Evolutionary conservation across 1,140 invertebrate genomes (phyloP).

Genomic region (Anastrepha ludens): DNA sequence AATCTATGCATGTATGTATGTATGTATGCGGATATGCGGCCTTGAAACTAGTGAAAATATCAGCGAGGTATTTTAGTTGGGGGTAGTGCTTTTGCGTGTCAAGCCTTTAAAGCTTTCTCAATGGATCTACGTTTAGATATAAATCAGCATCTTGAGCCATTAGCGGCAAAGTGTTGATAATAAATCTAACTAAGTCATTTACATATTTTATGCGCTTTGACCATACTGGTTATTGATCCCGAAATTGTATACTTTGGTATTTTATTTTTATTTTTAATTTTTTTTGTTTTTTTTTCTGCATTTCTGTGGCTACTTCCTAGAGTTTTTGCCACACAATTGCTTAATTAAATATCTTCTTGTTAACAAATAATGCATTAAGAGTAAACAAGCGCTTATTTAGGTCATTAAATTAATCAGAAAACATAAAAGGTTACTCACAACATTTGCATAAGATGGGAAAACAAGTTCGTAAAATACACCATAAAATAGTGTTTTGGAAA

Average conservation of each 20-base stretch:
- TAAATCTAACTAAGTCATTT: slow-evolving; percentile 13
- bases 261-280: neutral
- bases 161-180: slow-evolving; percentile 3
- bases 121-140: neutral
- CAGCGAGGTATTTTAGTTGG: neutral
- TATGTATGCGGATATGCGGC: neutral
- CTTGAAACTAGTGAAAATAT: slow-evolving; percentile 21
- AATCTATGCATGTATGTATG: neutral
- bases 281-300: neutral
- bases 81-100: neutral
- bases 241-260: neutral
- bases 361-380: neutral
- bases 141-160: slow-evolving; percentile 18
- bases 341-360: slow-evolving; percentile 32
- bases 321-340: neutral
- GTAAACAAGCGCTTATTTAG: neutral
- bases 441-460: too few species aligned
- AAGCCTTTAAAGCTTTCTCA: neutral
- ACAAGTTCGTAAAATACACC: too few species aligned
- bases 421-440: neutral
- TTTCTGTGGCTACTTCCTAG: neutral
- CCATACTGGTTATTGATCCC: slow-evolving; percentile 49
- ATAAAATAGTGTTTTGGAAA: too few species aligned
- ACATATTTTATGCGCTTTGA: neutral
- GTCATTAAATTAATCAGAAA: neutral